Conservation (phyloP, 2,797 vertebrate species). For the Eutrigla gurnardus region DNA sequence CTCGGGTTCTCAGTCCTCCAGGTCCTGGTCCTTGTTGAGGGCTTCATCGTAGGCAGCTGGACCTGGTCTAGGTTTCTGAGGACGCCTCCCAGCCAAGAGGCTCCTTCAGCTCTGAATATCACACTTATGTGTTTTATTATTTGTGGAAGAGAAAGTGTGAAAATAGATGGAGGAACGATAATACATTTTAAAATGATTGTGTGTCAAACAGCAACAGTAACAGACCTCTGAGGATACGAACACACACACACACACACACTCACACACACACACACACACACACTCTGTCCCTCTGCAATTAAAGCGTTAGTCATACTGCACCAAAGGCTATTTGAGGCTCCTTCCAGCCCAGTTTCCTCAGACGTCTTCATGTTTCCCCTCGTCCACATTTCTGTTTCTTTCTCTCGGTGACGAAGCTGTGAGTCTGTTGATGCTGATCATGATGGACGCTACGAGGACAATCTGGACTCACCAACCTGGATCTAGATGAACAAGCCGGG, state of each 20-base stretch:
- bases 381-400: constrained; percentile 23
- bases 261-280: constrained; percentile 54
- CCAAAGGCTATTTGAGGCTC: constrained; percentile 79
- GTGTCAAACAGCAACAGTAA: constrained; percentile 34
- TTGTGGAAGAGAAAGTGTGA: constrained; percentile 22
- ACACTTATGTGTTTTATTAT: background rate
- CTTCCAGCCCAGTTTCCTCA: constrained; percentile 62
- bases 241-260: constrained; percentile 49
- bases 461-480: constrained; percentile 8
- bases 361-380: constrained; percentile 36
- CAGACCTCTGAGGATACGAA: constrained; percentile 11
- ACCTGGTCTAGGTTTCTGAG: too few species aligned
- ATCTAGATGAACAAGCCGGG: constrained; percentile 6
- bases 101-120: too few species aligned
- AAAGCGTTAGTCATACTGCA: constrained; percentile 82
- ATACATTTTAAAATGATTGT: constrained; percentile 22
- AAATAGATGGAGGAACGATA: constrained; percentile 28
- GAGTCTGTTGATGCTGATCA: constrained; percentile 50
- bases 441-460: constrained; percentile 34
- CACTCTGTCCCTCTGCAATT: constrained; percentile 79
- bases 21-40: too few species aligned
- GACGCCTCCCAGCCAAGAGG: too few species aligned
- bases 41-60: too few species aligned
- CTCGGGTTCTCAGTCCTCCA: too few species aligned
- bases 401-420: constrained; percentile 38